phyloP scores from a whole-genome alignment of 2,797 vertebrate genomes.

The Anabas testudineus region DNA sequence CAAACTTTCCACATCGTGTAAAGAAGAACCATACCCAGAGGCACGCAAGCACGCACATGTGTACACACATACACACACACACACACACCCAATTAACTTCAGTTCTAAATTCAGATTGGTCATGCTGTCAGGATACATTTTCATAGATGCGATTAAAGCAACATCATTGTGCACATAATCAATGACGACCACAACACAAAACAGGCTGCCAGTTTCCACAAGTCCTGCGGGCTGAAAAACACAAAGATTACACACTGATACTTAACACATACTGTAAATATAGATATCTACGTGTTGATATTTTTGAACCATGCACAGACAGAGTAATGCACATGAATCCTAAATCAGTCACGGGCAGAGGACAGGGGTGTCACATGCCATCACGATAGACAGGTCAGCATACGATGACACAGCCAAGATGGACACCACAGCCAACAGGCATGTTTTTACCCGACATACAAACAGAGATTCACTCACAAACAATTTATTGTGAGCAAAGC shows the following conservation, averaged over 20 bases:
- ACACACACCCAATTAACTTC: constrained; percentile 23
- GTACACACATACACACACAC: constrained; percentile 13
- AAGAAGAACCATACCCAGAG: constrained; percentile 47
- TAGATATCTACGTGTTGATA: background rate
- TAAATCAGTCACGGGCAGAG: constrained; percentile 18
- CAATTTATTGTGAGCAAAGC: constrained; percentile 45
- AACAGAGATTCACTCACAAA: constrained; percentile 26
- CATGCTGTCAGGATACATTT: constrained; percentile 68
- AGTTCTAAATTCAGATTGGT: constrained; percentile 46
- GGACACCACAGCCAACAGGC: constrained; percentile 65
- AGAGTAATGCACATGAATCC: constrained; percentile 12
- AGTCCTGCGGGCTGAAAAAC: constrained; percentile 16
- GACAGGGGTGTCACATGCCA: constrained; percentile 65
- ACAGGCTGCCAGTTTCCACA: constrained; percentile 36
- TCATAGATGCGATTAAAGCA: constrained; percentile 60
- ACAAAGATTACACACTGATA: background rate
- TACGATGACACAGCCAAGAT: constrained; percentile 61
- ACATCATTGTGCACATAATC: constrained; percentile 55
- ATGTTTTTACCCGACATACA: constrained; percentile 47
- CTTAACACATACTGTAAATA: background rate
- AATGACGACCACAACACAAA: constrained; percentile 56
- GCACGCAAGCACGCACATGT: constrained; percentile 10
- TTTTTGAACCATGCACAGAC: background rate
- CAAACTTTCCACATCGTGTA: constrained; percentile 62
- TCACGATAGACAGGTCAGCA: constrained; percentile 53